These are phyloP conservation scores for Thymelicus lineola DNA, from an alignment of 2,888 invertebrate species.

Conservation along the genomic window DNA sequence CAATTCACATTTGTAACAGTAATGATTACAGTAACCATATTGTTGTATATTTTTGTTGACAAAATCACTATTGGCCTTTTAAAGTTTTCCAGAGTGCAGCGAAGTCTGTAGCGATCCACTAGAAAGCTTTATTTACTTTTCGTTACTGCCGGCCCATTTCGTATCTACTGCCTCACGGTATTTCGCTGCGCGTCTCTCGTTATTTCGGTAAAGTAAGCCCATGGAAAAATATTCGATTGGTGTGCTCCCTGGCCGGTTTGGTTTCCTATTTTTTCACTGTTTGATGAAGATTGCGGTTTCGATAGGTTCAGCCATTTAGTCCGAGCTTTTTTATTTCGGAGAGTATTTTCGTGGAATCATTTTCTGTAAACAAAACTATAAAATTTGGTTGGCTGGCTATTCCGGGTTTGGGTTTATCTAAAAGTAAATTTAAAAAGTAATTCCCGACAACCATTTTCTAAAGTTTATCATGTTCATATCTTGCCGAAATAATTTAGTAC, in stretches of 20 bases:
- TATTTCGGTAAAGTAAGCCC: slow-evolving; percentile 7
- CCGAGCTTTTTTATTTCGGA: slow-evolving; percentile 6
- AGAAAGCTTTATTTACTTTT: neutral
- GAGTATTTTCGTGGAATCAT: slow-evolving; percentile 1
- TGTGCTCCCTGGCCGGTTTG: neutral
- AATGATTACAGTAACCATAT: too few relatives aligned
- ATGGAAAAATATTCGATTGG: slow-evolving; percentile 11
- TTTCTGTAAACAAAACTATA: slow-evolving; percentile 11
- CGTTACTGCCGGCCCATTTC: slow-evolving; percentile 8
- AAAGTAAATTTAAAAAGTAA: neutral
- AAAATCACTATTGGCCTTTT: neutral
- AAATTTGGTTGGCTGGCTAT: neutral
- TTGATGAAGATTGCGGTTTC: slow-evolving; percentile 9
- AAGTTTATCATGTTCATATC: slow-evolving; percentile 1
- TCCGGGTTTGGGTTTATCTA: neutral
- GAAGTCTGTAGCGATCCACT: neutral
- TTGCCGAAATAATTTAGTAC: slow-evolving; percentile 8
- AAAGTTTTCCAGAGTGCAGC: neutral
- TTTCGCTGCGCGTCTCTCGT: neutral
- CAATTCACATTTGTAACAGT: too few relatives aligned
- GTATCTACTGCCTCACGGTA: neutral
- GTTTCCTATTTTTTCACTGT: slow-evolving; percentile 9
- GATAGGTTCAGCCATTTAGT: slow-evolving; percentile 12
- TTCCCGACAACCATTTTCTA: neutral
- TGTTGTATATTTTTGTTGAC: neutral